These are phyloP conservation scores for Xerus rutilus DNA, from an alignment of 2,797 vertebrate genomes.

Conservation along the genomic window DNA sequence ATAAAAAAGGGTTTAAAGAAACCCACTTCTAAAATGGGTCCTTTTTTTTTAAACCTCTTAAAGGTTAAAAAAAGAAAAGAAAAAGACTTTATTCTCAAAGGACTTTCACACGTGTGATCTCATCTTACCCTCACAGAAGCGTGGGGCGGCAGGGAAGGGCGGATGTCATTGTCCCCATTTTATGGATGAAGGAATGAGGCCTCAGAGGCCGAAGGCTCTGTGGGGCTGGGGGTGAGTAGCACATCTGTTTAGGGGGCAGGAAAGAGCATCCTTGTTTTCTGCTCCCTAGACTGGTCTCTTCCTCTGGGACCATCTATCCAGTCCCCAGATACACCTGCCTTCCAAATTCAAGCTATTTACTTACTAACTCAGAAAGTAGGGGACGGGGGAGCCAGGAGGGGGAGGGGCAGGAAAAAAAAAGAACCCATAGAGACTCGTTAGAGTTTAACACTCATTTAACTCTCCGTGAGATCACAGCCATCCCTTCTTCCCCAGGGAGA, in stretches of 20 bases:
- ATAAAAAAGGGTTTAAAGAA: conserved; percentile 83
- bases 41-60: conserved; percentile 36
- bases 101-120: conserved; percentile 73
- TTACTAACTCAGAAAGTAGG: conserved; percentile 21
- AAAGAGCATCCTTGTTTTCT: conserved; percentile 8
- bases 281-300: background rate
- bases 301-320: background rate
- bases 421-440: conserved; percentile 7
- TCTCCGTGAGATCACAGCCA: background rate
- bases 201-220: background rate
- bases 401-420: background rate
- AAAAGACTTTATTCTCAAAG: conserved; percentile 77
- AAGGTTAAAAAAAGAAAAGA: conserved; percentile 80
- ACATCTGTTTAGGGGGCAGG: background rate
- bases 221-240: background rate
- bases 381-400: background rate
- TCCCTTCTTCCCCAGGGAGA: conserved; percentile 64
- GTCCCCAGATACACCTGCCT: no score
- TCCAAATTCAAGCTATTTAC: conserved; percentile 59
- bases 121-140: conserved; percentile 47
- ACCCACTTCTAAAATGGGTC: conserved; percentile 81
- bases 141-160: conserved; percentile 37
- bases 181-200: conserved; percentile 71
- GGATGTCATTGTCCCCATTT: conserved; percentile 74
- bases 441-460: conserved; percentile 52